Evolutionary conservation across 2,797 vertebrate species (phyloP).

Genomic region (Sebastolobus altivelis): DNA sequence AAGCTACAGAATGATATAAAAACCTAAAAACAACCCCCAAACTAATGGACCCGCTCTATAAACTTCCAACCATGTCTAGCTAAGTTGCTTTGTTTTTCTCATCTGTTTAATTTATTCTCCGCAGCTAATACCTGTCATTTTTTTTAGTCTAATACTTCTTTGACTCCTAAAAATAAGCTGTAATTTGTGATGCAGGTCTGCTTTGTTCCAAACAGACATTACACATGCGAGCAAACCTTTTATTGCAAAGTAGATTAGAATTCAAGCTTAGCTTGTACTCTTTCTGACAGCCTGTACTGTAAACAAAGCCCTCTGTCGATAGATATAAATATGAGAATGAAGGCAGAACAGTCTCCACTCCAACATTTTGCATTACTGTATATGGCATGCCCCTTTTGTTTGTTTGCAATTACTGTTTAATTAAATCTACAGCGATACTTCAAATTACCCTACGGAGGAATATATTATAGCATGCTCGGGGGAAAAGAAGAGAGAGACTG

Average conservation of each 20-base stretch:
- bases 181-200: constrained; percentile 33
- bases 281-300: constrained; percentile 14
- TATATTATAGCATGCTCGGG: constrained; percentile 47
- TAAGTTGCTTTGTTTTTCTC: constrained; percentile 25
- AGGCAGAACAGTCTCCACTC: constrained; percentile 23
- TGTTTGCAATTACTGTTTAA: constrained; percentile 72
- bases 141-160: neutral
- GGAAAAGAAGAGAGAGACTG: constrained; percentile 39
- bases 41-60: neutral
- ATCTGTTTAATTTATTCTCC: constrained; percentile 20
- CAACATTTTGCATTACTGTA: constrained; percentile 37
- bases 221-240: constrained; percentile 31
- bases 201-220: constrained; percentile 33
- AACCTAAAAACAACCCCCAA: too few species aligned
- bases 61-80: neutral
- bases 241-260: constrained; percentile 19
- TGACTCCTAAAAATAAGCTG: constrained; percentile 23
- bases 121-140: neutral
- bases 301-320: constrained; percentile 51
- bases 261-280: constrained; percentile 7
- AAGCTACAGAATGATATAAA: too few species aligned
- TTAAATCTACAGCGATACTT: constrained; percentile 67
- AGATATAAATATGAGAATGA: constrained; percentile 36
- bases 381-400: constrained; percentile 45
- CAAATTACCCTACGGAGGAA: constrained; percentile 63